Evolutionary conservation across 1,140 invertebrate species (phyloP).

Genomic region (Cataglyphis hispanica): DNA sequence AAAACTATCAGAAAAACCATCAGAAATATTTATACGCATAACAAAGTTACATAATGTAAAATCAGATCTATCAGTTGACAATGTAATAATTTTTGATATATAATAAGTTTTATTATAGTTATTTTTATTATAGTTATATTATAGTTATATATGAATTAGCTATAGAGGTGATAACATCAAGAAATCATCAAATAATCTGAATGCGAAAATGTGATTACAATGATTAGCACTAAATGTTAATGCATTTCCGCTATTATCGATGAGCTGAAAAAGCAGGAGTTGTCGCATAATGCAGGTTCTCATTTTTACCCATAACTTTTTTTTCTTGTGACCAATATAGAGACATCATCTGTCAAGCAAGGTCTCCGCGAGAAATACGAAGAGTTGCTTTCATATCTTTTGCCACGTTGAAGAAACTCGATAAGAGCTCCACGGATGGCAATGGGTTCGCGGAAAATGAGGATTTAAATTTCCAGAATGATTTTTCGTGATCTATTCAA

Average conservation of each 20-base stretch:
- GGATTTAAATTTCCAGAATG: neutral
- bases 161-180: neutral
- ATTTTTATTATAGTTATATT: too few species aligned
- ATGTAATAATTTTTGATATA: neutral
- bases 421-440: neutral
- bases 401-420: constrained; percentile 13
- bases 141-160: too few species aligned
- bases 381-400: constrained; percentile 28
- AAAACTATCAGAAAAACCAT: too few species aligned
- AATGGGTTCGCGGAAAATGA: neutral
- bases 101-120: too few species aligned
- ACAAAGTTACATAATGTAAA: neutral
- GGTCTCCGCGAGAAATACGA: constrained; percentile 15
- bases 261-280: constrained; percentile 26
- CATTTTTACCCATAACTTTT: constrained; percentile 35
- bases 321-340: constrained; percentile 50
- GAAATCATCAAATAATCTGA: constrained; percentile 25
- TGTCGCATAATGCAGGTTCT: constrained; percentile 51
- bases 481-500: neutral
- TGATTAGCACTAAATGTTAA: constrained; percentile 78
- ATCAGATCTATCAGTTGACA: neutral
- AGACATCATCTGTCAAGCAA: constrained; percentile 54
- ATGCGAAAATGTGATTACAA: constrained; percentile 54
- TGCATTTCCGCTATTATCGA: constrained; percentile 62
- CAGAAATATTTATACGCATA: neutral